phyloP scores from a whole-genome alignment of 2,888 invertebrate species.

The Leucophora obtusa region DNA sequence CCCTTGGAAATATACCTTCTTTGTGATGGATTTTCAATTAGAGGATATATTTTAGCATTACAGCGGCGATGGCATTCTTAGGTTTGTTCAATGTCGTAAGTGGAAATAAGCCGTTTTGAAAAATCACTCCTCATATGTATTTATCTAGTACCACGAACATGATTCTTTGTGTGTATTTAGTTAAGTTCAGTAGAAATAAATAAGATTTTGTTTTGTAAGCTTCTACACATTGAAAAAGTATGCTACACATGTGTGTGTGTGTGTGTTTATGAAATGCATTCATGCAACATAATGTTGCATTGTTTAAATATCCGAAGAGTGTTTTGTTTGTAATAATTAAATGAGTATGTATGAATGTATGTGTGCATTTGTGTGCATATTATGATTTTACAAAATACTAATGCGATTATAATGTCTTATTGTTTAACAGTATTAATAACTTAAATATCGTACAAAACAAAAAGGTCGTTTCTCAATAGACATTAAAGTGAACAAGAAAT shows the following conservation, averaged over 20 bases:
- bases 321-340: background rate
- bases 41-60: no score
- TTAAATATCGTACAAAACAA: background rate
- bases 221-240: background rate
- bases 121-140: no score
- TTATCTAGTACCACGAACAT: background rate
- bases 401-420: slow-evolving; percentile 37
- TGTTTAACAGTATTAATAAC: no score
- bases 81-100: no score
- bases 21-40: no score
- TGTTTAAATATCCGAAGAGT: background rate
- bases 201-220: slow-evolving; percentile 1
- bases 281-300: background rate
- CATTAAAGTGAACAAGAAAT: background rate
- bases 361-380: background rate
- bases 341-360: background rate
- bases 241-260: background rate
- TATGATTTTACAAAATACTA: slow-evolving; percentile 12
- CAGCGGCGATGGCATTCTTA: no score
- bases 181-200: slow-evolving; percentile 16
- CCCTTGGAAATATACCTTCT: no score
- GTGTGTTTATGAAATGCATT: background rate
- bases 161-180: background rate
- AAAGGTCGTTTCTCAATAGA: background rate
- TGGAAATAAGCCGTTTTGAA: no score